Evolutionary conservation across 2,797 vertebrate genomes (phyloP).

Genomic region (Channallabes apus): DNA sequence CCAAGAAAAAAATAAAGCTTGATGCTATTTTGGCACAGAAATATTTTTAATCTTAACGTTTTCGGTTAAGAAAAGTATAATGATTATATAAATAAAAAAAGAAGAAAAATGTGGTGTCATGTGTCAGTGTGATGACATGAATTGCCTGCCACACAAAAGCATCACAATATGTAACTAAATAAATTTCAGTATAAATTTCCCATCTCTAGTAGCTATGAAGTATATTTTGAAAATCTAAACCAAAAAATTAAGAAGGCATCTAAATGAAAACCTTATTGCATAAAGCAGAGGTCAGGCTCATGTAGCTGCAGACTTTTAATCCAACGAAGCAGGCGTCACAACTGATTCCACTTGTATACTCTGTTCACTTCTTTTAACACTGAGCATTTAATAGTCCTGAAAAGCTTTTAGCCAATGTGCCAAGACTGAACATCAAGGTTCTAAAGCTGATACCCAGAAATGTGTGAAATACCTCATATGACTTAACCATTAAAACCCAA

Average conservation of each 20-base stretch:
- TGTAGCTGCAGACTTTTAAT: background rate
- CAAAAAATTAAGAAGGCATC: background rate
- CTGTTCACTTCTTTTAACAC: background rate
- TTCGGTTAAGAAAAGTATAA: background rate
- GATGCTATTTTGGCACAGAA: background rate
- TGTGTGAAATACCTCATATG: too few species aligned
- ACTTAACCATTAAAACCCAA: background rate
- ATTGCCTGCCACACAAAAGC: too few species aligned
- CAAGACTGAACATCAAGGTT: background rate
- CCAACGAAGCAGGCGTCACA: background rate
- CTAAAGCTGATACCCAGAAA: background rate
- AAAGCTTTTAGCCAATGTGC: background rate
- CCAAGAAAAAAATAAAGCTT: background rate
- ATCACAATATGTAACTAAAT: too few species aligned
- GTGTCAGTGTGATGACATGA: too few species aligned
- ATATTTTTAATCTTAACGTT: background rate
- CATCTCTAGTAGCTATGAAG: background rate
- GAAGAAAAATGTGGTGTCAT: too few species aligned
- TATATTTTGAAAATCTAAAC: background rate
- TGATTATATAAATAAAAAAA: too few species aligned
- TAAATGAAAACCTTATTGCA: background rate
- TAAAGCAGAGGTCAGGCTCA: background rate
- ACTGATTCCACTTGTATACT: background rate
- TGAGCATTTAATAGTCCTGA: background rate
- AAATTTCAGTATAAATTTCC: too few species aligned